Evolutionary conservation across 2,888 invertebrate genomes (phyloP).

Genomic region (Salticus scenicus): DNA sequence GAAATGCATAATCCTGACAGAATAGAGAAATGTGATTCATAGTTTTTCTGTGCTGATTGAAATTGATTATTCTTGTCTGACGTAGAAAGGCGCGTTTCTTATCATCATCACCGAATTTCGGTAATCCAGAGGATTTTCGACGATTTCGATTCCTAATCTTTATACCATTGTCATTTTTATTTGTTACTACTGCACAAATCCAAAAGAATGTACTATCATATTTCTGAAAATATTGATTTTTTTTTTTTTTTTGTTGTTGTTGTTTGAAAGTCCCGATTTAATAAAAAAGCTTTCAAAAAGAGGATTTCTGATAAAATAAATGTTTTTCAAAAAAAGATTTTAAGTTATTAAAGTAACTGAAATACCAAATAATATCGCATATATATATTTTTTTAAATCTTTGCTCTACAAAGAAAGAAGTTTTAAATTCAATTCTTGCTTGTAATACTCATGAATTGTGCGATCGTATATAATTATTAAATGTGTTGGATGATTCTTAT

Average conservation of each 20-base stretch:
- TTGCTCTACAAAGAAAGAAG: no score
- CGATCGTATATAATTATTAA: no score
- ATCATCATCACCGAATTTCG: background rate
- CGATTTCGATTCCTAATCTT: slow-evolving; percentile 3
- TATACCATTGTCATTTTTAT: slow-evolving; percentile 9
- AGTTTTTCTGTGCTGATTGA: slow-evolving; percentile 1
- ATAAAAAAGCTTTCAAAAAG: background rate
- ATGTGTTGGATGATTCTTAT: no score
- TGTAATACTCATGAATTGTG: no score
- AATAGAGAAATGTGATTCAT: background rate
- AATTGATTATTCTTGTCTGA: slow-evolving; percentile 12
- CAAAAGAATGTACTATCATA: background rate
- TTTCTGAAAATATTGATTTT: background rate
- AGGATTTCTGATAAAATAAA: no score
- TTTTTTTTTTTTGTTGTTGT: background rate
- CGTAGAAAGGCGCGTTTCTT: background rate
- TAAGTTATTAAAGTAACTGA: no score
- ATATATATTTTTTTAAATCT: no score
- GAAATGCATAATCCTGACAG: background rate
- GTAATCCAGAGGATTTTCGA: slow-evolving; percentile 2
- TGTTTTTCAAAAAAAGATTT: no score
- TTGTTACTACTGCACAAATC: background rate
- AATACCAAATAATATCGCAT: no score
- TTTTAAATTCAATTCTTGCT: no score
- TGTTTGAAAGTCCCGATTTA: background rate